Base-by-base conservation (phyloP, 2,888 invertebrate genomes). In the Ochropleura leucogaster region DNA sequence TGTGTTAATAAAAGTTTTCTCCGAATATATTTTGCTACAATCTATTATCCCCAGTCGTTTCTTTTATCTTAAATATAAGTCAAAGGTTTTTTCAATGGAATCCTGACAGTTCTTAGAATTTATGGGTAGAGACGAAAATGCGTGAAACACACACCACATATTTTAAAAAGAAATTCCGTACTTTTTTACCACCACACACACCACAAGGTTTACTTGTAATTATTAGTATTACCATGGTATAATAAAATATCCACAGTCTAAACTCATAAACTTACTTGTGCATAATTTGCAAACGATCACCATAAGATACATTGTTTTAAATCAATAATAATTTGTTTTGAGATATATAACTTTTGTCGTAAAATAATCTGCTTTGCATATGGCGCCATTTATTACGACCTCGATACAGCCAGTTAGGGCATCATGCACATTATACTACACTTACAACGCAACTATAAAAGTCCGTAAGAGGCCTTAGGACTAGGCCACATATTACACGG, bases 301-400 rank as follows among this genome's bases (percentile, higher is more conserved):
- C 30, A 7, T 30, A 30, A 7, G 4, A 57, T 57, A 57, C 57
- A 44, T n/a, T n/a, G n/a, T 62, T 44, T 40, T 18, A 40, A 42
- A 59, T 59, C 40, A 5, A 40, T 40, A 57, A 60, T 46, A 68
- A n/a, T 71, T 66, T 47, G 10, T 57, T 69, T 69, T 57, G 20
- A 51, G 42, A 67, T 67, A 64, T 67, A 84, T 69, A 57, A 76
- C 71, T 79, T 76, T 30, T 49, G 60, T 76, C 84, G 42, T 84
- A 72, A 82, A 80, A 63, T 72, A 70, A 70, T 18, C 64, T 47
- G 42, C 42, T 68, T 20, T 71, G 49, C 67, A 85, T 77, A 69
- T 76, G 47, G 55, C 72, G 59, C 72, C 71, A 69, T 65, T 68
- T 79, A 49, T 78, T 68, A 78, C 74, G 40, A 65, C 18, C 55